Evolutionary conservation across 2,113 vertebrate species (phyloP), one percentile per base, ranked within the genome.

Genomic region (Colius striatus): DNA sequence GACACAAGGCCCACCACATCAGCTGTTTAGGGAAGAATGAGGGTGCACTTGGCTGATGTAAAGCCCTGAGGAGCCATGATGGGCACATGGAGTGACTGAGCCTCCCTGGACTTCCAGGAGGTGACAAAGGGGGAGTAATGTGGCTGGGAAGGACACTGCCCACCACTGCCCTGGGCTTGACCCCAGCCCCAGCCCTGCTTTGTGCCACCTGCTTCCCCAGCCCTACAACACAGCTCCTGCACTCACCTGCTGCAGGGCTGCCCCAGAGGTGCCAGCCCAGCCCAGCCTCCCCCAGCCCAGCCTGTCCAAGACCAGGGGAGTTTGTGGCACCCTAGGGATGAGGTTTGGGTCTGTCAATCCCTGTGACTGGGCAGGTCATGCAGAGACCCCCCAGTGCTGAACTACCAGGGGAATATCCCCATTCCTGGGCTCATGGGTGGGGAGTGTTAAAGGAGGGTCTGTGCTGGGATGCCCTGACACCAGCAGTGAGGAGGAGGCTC

Each of bases 401-500:
- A 70, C 57, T 50, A 22, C 13, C 23, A n/a, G 68, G 60, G 22
- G 8, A 41, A 48, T 6, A 36, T 7, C 26, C 57, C 21, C 2
- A 1, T 12, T 83, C 66, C 0, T 1, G 65, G 47, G 53, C 7
- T 54, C 13, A 1, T 2, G 0, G 13, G 19, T 16, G 10, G 18
- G 18, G 21, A 13, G 25, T 5, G 12, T 45, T 27, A 68, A 45
- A 30, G 17, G 6, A 16, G 16, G 14, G 36, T 16, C 26, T 41
- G 51, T 41, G 53, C 30, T 57, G 89, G n/a, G 51, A 9, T 47
- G 19, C 10, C 25, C 38, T 48, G 67, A 53, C 45, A 30, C 34
- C 2, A 1, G 20, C 53, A 47, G 74, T 1, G 1, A 67, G 48
- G 26, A 32, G 38, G 73, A 38, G 22, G 34, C 34, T 61, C 73